Conservation (phyloP, 2,113 vertebrate species). For the Apodemus speciosus region DNA sequence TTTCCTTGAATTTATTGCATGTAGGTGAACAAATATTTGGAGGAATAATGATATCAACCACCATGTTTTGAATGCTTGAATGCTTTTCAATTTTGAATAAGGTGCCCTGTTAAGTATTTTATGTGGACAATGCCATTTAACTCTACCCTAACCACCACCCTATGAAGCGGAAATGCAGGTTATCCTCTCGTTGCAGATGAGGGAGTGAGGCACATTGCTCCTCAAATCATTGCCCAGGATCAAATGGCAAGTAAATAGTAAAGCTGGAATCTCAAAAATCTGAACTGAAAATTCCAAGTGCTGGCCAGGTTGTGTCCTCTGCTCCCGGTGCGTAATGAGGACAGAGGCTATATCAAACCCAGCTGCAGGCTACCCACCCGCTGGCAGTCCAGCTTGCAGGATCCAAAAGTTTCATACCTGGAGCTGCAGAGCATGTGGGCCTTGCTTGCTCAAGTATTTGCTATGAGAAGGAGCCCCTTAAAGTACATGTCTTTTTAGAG, state of each 20-base stretch:
- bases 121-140: not conserved
- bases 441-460: not conserved
- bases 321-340: not conserved
- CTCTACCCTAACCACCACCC: not conserved
- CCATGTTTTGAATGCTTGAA: slow-evolving; percentile 6
- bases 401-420: not conserved
- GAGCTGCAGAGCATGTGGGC: not conserved
- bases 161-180: not conserved
- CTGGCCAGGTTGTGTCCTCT: not conserved
- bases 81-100: not conserved
- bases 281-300: slow-evolving; percentile 26
- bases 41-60: slow-evolving; percentile 30
- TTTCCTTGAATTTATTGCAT: not conserved
- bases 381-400: not conserved
- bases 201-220: not conserved
- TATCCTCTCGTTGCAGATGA: not conserved
- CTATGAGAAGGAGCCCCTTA: not conserved
- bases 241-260: slow-evolving; percentile 3
- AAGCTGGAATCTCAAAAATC: slow-evolving; percentile 20
- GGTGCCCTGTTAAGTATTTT: not conserved
- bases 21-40: not conserved
- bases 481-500: slow-evolving; percentile 4
- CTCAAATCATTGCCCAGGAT: not conserved
- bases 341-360: not conserved
- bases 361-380: not conserved